Percentiles rank a stretch among this genome's conserved stretches.
These are phyloP conservation scores for Autographa gamma DNA, from an alignment of 2,888 invertebrate species.

Conservation along the genomic window DNA sequence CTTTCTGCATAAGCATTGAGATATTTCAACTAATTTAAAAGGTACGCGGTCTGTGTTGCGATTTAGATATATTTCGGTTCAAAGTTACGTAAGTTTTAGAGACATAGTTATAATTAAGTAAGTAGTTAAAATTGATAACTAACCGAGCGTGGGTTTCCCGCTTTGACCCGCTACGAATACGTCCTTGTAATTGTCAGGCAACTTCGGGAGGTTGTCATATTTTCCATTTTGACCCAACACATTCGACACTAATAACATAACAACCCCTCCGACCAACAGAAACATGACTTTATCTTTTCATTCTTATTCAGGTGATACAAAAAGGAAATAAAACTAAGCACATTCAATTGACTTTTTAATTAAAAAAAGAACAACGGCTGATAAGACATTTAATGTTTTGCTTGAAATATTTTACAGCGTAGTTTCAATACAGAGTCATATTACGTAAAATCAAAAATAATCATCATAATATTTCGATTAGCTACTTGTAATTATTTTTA, in stretches of 20 bases:
- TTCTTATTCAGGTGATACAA: constrained; percentile 15
- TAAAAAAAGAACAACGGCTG: constrained; percentile 30
- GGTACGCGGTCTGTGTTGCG: neutral
- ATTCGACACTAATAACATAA: constrained; percentile 37
- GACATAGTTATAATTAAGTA: neutral
- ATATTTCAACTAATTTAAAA: too few relatives aligned
- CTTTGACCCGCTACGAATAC: constrained; percentile 61
- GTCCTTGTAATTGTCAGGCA: constrained; percentile 61
- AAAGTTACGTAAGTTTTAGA: neutral
- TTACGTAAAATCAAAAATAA: constrained; percentile 20
- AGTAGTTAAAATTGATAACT: constrained; percentile 35
- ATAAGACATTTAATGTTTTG: constrained; percentile 43
- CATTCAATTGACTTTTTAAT: constrained; percentile 53
- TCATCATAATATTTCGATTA: constrained; percentile 9
- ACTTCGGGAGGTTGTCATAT: neutral
- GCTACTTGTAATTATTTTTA: constrained; percentile 10
- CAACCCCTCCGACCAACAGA: constrained; percentile 28
- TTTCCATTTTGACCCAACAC: constrained; percentile 12
- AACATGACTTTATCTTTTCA: constrained; percentile 42
- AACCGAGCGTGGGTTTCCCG: constrained; percentile 65
- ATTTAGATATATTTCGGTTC: neutral
- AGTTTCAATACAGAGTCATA: constrained; percentile 7
- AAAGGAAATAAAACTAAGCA: constrained; percentile 21
- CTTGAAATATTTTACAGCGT: constrained; percentile 35
- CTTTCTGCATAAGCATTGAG: too few relatives aligned